Evolutionary conservation across 2,113 vertebrate genomes (phyloP).

Genomic region (Climacteris rufus): DNA sequence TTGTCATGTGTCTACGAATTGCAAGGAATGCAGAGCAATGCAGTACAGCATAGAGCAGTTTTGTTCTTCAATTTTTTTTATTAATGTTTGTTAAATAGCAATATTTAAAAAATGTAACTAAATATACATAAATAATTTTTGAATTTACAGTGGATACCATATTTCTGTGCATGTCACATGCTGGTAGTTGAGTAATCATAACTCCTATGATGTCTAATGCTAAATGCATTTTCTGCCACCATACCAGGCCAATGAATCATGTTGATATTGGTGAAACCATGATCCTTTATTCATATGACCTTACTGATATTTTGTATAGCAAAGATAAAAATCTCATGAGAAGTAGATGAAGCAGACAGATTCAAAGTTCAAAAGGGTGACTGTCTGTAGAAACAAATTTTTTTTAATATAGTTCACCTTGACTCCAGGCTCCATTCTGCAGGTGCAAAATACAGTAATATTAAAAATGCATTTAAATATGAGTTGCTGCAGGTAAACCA

Average conservation of each 20-base stretch:
- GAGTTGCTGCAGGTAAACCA: background rate
- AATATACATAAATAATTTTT: conserved; percentile 13
- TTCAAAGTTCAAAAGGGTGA: background rate
- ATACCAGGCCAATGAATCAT: background rate
- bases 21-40: background rate
- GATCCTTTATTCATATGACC: background rate
- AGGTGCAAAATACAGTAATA: background rate
- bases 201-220: background rate
- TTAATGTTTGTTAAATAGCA: conserved; percentile 25
- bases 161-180: conserved; percentile 22
- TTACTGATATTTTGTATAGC: background rate
- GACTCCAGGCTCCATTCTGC: background rate
- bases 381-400: background rate
- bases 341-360: background rate
- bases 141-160: background rate
- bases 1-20: background rate
- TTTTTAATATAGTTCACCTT: background rate
- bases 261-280: background rate
- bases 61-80: background rate
- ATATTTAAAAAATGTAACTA: conserved; percentile 26
- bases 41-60: background rate
- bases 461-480: background rate
- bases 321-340: conserved; percentile 10
- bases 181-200: background rate
- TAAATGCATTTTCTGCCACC: background rate